Base-by-base conservation (phyloP, 2,113 vertebrate species). In the Pseudorasbora parva region DNA sequence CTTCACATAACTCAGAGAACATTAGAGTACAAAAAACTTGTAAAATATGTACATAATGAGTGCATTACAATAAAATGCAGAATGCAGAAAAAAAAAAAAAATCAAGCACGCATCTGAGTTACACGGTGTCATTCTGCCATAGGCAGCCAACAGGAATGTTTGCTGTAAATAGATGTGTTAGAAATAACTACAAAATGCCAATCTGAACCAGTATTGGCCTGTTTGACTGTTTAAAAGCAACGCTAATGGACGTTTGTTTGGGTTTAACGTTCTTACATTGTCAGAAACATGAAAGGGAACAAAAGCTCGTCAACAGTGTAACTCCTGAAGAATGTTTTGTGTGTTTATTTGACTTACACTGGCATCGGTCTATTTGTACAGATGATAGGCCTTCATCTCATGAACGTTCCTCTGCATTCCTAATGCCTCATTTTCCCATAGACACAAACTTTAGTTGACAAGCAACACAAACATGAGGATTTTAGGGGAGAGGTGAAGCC, bases 401-500 rank as follows among this genome's bases (percentile, higher is more conserved):
- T 49, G 73, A 62, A 83, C n/a, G 68, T 49, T 74, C 59, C 82
- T 62, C 41, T 56, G 59, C 82, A 77, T 83, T 78, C 82, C 82
- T 56, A 62, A 62, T 75, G 82, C 75, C 82, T 66, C 33, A 66
- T 64, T 77, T 83, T 77, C 82, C 47, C 82, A 76, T 77, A 76
- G 59, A 54, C 68, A 60, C 82, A 76, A 68, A 76, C 82, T 56
- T 27, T 19, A 76, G 59, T 33, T 17, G 60, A 83, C 82, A 68
- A 75, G 73, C 73, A 66, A 66, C 72, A 66, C 59, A 66, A 83
- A 83, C 82, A 83, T 78, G 82, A 66, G 47, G 73, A 83, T 77
- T 83, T 83, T 83, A 41, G 73, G 82, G 62, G 60, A 76, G 60
- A 83, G 73, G 82, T 83, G 82, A 72, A 75, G 81, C 69, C 82